Evolutionary conservation across 2,113 vertebrate species (phyloP).

Genomic region (Pelusios castaneus): DNA sequence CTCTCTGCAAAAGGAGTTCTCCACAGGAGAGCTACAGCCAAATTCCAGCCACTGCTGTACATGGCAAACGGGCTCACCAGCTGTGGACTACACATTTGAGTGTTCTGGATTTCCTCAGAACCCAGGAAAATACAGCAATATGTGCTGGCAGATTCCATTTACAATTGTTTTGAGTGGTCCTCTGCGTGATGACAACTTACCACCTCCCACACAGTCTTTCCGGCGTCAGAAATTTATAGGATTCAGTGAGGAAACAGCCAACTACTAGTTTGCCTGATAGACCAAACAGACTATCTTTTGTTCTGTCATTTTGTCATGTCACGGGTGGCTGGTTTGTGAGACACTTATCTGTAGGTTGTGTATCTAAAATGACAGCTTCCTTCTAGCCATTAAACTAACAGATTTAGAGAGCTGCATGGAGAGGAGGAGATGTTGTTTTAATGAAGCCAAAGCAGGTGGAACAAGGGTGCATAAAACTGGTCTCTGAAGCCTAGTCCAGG

Average conservation of each 20-base stretch:
- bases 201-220: not conserved
- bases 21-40: not conserved
- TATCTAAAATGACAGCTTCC: not conserved
- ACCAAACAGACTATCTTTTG: rapidly evolving
- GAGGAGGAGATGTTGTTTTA: not conserved
- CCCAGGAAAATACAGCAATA: not conserved
- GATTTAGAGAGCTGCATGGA: not conserved
- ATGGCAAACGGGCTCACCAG: not conserved
- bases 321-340: not conserved
- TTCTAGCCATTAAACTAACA: not conserved
- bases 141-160: not conserved
- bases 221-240: not conserved
- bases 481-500: not conserved
- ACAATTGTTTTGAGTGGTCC: not conserved
- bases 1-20: not conserved
- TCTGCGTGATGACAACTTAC: not conserved
- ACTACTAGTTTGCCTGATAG: not conserved
- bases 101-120: not conserved
- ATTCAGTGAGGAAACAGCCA: not conserved
- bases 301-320: not conserved
- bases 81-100: rapidly evolving
- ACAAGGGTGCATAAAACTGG: not conserved
- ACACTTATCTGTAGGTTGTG: not conserved
- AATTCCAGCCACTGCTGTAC: not conserved
- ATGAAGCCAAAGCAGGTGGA: not conserved